Evolutionary conservation across 2,113 vertebrate species (phyloP).

Genomic region (Eleginops maclovinus): DNA sequence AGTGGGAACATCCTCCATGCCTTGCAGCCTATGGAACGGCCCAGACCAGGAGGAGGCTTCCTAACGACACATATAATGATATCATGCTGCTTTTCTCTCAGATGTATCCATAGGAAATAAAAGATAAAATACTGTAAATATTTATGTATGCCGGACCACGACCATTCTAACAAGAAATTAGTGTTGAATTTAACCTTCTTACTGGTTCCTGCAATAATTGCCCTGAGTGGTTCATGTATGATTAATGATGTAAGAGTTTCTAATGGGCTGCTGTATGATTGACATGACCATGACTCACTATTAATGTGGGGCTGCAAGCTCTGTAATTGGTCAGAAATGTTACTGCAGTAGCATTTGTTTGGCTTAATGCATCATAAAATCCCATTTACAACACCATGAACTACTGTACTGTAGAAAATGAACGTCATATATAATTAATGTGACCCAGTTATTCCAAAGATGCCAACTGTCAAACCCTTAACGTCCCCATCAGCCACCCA

Average conservation of each 20-base stretch:
- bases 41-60: too few relatives aligned
- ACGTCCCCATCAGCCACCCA: background rate
- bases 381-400: slow-evolving; percentile 24
- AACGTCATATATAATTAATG: slow-evolving; percentile 58
- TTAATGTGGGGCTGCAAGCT: background rate
- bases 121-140: too few relatives aligned
- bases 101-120: too few relatives aligned
- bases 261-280: background rate
- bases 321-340: slow-evolving; percentile 16
- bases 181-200: too few relatives aligned
- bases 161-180: too few relatives aligned
- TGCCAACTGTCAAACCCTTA: slow-evolving; percentile 27
- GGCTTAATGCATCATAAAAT: slow-evolving; percentile 35
- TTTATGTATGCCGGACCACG: too few relatives aligned
- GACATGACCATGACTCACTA: background rate
- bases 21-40: too few relatives aligned
- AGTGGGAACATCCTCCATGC: too few relatives aligned
- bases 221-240: background rate
- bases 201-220: background rate
- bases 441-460: slow-evolving; percentile 53
- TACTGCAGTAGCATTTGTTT: slow-evolving; percentile 9
- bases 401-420: slow-evolving; percentile 28
- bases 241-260: background rate
- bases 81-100: too few relatives aligned
- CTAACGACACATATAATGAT: too few relatives aligned